These are phyloP conservation scores for Parus major DNA, from an alignment of 2,113 vertebrate species.

Conservation along the genomic window DNA sequence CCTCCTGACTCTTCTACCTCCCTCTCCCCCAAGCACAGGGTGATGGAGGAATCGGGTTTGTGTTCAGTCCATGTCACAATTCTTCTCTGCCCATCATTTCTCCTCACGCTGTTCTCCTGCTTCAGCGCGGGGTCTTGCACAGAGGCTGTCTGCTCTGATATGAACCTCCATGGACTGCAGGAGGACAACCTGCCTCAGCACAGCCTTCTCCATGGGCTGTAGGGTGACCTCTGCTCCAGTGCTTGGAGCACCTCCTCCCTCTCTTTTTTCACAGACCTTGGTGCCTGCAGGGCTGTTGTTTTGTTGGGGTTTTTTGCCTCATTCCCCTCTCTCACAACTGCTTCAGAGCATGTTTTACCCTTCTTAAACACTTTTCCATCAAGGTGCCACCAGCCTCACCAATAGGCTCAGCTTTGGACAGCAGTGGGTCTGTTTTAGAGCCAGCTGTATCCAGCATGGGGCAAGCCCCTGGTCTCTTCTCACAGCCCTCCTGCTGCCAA, in stretches of 20 bases:
- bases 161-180: background rate
- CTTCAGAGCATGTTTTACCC: background rate
- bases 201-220: background rate
- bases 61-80: background rate
- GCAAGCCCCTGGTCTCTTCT: background rate
- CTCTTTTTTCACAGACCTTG: background rate
- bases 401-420: background rate
- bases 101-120: background rate
- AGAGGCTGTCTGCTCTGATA: background rate
- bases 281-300: background rate
- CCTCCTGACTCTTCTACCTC: background rate
- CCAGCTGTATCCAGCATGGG: background rate
- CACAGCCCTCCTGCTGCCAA: background rate
- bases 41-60: background rate
- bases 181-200: background rate
- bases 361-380: background rate
- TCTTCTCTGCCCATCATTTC: background rate
- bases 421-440: background rate
- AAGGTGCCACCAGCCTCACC: background rate
- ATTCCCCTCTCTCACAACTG: background rate
- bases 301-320: background rate
- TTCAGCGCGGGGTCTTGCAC: background rate
- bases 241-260: background rate
- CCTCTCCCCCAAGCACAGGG: background rate
- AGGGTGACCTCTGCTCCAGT: background rate